Base-by-base conservation (phyloP, 2,888 invertebrate species). In the Liodrosophila aerea region DNA sequence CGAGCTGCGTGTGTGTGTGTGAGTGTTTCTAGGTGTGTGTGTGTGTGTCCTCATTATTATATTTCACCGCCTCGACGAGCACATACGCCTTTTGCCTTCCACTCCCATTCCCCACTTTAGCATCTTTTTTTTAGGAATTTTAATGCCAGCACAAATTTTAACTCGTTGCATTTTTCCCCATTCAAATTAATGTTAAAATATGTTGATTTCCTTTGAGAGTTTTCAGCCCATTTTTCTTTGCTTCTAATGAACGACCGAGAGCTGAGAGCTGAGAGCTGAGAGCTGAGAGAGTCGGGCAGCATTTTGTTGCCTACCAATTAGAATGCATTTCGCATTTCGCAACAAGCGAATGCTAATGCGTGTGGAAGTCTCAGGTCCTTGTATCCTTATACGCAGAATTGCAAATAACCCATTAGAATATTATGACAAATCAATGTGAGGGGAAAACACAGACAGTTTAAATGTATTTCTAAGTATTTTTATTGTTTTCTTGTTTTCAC, bases 41-140 rank as follows among this genome's bases (percentile, higher is more conserved):
- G 65, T 60, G 68, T 68, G 65, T 74, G 80, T 75, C 80, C 81
- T 81, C 84, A 83, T 83, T 81, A 81, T 81, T 83, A 81, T 81
- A 80, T 81, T 80, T 83, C 81, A 53, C 62, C 65, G 64, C 73
- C 73, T 76, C 70, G 76, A 56, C 66, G 63, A 73, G 64, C 77
- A 81, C 65, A 74, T 58, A 66, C 70, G 53, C 52, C 11, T 2
- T 30, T 8, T 27, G 12, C 30, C 33, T 9, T 15, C 13, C 12
- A 30, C 41, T 36, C 13, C 36, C 40, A 1, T 37, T 39, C n/a
- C 1, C 43, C 33, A 13, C 16, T 16, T 49, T 22, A 30, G 7
- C 22, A 30, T 29, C 31, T 36, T 47, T 36, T 56, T 49, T 33
- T 44, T n/a, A n/a, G 50, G 64, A 56, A 68, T 73, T 54, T 73